phyloP scores from a whole-genome alignment of 2,797 vertebrate species.

The Eleutherodactylus coqui region DNA sequence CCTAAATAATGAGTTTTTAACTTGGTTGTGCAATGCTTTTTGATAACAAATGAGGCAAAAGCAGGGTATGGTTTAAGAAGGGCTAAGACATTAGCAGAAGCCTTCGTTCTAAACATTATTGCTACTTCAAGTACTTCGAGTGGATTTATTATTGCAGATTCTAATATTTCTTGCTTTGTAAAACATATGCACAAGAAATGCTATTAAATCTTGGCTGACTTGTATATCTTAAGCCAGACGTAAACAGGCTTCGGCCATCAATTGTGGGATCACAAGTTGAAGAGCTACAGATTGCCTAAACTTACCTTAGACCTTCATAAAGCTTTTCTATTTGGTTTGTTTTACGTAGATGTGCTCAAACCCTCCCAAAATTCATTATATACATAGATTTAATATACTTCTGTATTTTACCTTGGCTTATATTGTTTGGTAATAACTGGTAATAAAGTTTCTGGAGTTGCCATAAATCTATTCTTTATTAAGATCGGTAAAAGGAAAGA shows the following conservation, averaged over 20 bases:
- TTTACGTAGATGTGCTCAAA: background rate
- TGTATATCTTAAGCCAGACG: slow-evolving; percentile 6
- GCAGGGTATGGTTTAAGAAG: background rate
- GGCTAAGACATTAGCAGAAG: slow-evolving; percentile 2
- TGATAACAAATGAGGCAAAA: slow-evolving; percentile 36
- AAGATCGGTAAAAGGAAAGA: background rate
- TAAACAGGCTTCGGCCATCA: background rate
- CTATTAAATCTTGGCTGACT: background rate
- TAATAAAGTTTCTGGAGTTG: background rate
- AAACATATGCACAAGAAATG: background rate
- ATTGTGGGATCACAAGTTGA: background rate
- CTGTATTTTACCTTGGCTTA: slow-evolving; percentile 15
- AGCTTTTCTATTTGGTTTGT: background rate
- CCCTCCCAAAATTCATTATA: slow-evolving; percentile 6
- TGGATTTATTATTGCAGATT: slow-evolving; percentile 2
- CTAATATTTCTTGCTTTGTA: background rate
- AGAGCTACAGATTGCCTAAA: background rate
- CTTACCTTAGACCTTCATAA: background rate
- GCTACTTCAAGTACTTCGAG: slow-evolving; percentile 1
- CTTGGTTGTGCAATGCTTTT: slow-evolving; percentile 36
- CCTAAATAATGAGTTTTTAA: slow-evolving; percentile 43
- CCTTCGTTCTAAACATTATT: background rate
- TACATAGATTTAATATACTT: slow-evolving; percentile 20
- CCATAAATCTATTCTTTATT: slow-evolving; percentile 15
- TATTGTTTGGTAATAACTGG: slow-evolving; percentile 29